phyloP scores from a whole-genome alignment of 1,140 invertebrate species.

The Homarus americanus region DNA sequence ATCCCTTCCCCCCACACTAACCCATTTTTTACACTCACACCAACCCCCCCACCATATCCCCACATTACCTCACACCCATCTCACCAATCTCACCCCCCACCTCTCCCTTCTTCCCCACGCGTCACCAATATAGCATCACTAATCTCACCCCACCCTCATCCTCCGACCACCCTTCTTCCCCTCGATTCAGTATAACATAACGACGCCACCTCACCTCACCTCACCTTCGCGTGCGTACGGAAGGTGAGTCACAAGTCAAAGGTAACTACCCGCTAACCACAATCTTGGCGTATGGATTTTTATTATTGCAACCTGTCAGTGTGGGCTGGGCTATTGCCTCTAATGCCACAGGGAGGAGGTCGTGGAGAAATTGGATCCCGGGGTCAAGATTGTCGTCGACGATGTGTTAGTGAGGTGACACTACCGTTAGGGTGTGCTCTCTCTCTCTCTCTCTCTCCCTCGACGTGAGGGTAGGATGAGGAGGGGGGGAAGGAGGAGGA shows the following conservation, averaged over 20 bases:
- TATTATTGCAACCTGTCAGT: slow-evolving; percentile 60
- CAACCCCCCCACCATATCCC: too few relatives aligned
- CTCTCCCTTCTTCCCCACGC: too few relatives aligned
- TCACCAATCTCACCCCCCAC: too few relatives aligned
- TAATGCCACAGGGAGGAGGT: slow-evolving; percentile 25
- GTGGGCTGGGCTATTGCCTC: slow-evolving; percentile 16
- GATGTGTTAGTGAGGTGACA: background rate
- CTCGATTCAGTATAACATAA: too few relatives aligned
- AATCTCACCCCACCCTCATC: background rate
- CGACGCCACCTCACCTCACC: background rate
- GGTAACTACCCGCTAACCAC: slow-evolving; percentile 22
- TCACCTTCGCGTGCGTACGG: background rate
- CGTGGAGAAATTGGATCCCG: background rate
- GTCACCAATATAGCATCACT: too few relatives aligned
- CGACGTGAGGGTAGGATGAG: too few relatives aligned
- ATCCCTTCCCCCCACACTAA: too few relatives aligned
- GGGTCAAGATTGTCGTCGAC: background rate
- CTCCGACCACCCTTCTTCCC: background rate
- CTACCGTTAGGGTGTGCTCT: background rate
- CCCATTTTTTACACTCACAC: too few relatives aligned
- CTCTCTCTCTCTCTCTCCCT: too few relatives aligned
- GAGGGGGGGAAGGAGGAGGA: too few relatives aligned
- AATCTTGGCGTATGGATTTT: slow-evolving; percentile 61
- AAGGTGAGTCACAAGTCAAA: slow-evolving; percentile 45
- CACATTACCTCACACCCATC: too few relatives aligned